Conservation (phyloP, 2,888 invertebrate genomes). For the Campoletis raptor region DNA sequence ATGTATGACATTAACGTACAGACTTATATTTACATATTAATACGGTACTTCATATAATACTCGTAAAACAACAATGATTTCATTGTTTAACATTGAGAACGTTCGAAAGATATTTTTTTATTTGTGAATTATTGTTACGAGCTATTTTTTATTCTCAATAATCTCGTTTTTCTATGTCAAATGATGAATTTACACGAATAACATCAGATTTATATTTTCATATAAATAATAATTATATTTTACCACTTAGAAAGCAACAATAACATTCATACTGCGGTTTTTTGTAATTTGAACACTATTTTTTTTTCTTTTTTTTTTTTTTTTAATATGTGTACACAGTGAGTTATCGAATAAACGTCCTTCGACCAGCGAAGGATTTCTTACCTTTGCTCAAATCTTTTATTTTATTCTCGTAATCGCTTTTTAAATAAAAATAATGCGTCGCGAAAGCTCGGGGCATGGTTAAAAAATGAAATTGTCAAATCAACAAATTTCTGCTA, state of each 20-base stretch:
- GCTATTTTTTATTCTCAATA: slow-evolving; percentile 10
- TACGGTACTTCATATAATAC: slow-evolving; percentile 52
- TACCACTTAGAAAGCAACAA: slow-evolving; percentile 20
- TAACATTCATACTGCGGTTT: slow-evolving; percentile 53
- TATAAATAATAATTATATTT: slow-evolving; percentile 14
- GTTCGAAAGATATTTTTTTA: slow-evolving; percentile 43
- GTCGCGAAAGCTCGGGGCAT: neutral
- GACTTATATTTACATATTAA: slow-evolving; percentile 65
- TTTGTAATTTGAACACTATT: slow-evolving; percentile 40
- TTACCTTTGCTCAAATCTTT: neutral
- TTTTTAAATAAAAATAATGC: slow-evolving; percentile 6
- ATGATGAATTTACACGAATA: slow-evolving; percentile 61
- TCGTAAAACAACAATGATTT: slow-evolving; percentile 62
- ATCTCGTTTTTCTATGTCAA: slow-evolving; percentile 60
- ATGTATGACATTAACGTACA: slow-evolving; percentile 60
- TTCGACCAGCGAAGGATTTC: slow-evolving; percentile 73
- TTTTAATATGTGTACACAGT: slow-evolving; percentile 53
- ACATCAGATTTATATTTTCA: slow-evolving; percentile 55
- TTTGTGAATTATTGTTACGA: slow-evolving; percentile 28
- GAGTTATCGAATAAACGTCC: slow-evolving; percentile 45
- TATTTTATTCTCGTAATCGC: neutral
- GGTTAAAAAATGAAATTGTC: neutral
- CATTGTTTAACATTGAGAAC: slow-evolving; percentile 60
- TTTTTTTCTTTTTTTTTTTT: too few species aligned
- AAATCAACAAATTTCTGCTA: neutral